phyloP scores from a whole-genome alignment of 2,888 invertebrate species.

The Elmis aenea region DNA sequence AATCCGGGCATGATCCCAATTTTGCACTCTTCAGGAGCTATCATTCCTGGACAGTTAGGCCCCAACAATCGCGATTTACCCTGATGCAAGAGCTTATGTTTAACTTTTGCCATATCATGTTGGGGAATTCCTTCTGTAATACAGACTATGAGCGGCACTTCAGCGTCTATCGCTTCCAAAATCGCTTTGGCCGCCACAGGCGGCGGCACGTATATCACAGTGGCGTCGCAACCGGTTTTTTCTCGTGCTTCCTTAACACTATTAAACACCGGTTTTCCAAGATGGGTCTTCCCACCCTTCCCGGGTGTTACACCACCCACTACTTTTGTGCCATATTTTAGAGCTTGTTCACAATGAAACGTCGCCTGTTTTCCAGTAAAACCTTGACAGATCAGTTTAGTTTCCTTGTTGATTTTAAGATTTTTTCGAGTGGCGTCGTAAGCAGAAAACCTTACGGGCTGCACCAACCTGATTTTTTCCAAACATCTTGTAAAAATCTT shows the following conservation, averaged over 20 bases:
- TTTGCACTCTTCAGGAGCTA: constrained; percentile 70
- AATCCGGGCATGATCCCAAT: constrained; percentile 84
- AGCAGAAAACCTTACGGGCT: too few species aligned
- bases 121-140: constrained; percentile 69
- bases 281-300: constrained; percentile 76
- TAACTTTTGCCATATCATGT: constrained; percentile 78
- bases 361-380: too few species aligned
- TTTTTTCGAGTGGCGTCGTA: constrained; percentile 24
- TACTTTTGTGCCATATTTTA: constrained; percentile 76
- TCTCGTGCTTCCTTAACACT: constrained; percentile 62
- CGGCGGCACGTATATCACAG: constrained; percentile 76
- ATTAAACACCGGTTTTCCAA: constrained; percentile 65
- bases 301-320: constrained; percentile 76
- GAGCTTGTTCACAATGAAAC: constrained; percentile 63
- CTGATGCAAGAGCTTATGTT: constrained; percentile 57
- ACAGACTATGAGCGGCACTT: constrained; percentile 51
- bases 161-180: constrained; percentile 68
- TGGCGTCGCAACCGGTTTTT: constrained; percentile 62
- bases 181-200: constrained; percentile 64
- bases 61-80: constrained; percentile 70
- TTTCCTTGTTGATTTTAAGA: constrained; percentile 57
- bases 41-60: constrained; percentile 81
- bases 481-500: too few species aligned
- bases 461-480: too few species aligned
- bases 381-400: too few species aligned